These are phyloP conservation scores for Upupa epops DNA, from an alignment of 2,113 vertebrate species.

Conservation along the genomic window DNA sequence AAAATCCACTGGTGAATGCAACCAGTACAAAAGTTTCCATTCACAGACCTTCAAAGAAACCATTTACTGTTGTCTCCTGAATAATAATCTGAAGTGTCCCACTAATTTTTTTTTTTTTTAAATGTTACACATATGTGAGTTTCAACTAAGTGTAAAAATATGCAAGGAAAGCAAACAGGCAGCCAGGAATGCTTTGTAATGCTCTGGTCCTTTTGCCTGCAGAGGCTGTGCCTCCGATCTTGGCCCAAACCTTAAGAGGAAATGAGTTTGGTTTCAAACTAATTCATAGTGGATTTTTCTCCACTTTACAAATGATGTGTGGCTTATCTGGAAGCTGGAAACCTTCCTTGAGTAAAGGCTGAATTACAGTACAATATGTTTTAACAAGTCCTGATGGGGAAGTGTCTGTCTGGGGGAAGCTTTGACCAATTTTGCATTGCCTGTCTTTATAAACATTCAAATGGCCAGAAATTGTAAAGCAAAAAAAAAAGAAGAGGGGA, in stretches of 20 bases:
- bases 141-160: neutral
- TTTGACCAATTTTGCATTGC: neutral
- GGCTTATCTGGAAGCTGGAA: neutral
- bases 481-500: fast-evolving
- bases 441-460: neutral
- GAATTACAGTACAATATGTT: neutral
- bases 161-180: neutral
- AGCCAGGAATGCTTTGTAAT: neutral
- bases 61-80: neutral
- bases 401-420: neutral
- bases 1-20: neutral
- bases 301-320: neutral
- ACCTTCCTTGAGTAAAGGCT: neutral
- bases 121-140: neutral
- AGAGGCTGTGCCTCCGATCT: constrained; percentile 22
- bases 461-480: neutral
- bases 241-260: constrained; percentile 16
- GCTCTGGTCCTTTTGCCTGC: neutral
- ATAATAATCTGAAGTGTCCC: neutral
- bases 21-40: neutral
- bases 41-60: neutral
- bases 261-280: constrained; percentile 40
- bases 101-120: neutral
- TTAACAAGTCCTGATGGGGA: neutral
- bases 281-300: constrained; percentile 41